Conservation (phyloP, 2,113 vertebrate genomes). For the Neotragus moschatus region DNA sequence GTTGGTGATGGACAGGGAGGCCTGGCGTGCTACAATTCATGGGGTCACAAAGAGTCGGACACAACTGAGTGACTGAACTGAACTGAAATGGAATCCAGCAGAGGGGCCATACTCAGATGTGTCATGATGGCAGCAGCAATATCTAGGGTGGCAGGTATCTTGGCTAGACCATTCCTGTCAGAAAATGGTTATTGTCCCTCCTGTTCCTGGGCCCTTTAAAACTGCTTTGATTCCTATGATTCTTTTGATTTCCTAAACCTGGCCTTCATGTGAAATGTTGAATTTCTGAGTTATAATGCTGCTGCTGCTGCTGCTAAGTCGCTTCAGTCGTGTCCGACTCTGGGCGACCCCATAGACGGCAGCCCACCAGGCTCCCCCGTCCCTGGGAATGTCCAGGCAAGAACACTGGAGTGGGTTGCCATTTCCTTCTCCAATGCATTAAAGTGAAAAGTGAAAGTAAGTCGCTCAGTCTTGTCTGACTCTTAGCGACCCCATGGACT, state of each 20-base stretch:
- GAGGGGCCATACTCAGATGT: background rate
- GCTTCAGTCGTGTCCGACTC: accelerated
- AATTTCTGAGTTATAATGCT: background rate
- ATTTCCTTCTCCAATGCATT: background rate
- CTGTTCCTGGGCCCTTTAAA: background rate
- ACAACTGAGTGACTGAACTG: too few relatives aligned
- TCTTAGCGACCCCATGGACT: background rate
- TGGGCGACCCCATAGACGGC: accelerated
- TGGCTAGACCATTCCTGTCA: background rate
- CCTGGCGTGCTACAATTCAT: too few relatives aligned
- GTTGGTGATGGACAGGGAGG: too few relatives aligned
- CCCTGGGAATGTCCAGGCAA: background rate
- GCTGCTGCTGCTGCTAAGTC: background rate
- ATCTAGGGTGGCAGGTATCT: background rate
- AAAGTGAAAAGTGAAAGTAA: background rate
- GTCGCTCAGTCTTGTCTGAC: accelerated
- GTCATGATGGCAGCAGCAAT: accelerated
- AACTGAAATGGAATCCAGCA: background rate
- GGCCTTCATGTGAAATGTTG: background rate
- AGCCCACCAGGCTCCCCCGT: background rate
- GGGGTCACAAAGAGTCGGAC: too few relatives aligned
- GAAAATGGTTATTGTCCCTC: background rate
- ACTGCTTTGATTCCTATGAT: background rate
- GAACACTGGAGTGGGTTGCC: background rate
- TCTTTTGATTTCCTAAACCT: background rate